Evolutionary conservation across 1,140 invertebrate species (phyloP).

Genomic region (Cyrtorhinus lividipennis): DNA sequence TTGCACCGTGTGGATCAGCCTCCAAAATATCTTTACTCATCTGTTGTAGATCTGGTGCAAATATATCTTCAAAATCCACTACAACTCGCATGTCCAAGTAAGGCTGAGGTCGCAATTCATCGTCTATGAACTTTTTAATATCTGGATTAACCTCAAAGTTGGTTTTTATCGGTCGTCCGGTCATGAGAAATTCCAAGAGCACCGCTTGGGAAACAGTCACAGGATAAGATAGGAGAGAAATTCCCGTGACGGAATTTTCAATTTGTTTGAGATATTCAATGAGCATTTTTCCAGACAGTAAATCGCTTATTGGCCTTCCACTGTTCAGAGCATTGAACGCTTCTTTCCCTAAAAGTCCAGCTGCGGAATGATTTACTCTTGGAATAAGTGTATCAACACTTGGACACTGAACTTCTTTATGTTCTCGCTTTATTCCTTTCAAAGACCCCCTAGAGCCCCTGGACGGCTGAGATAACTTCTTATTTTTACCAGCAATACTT

Average conservation of each 20-base stretch:
- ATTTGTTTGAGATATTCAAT: slow-evolving; percentile 41
- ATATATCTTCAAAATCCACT: not conserved
- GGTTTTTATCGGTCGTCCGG: not conserved
- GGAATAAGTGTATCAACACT: slow-evolving; percentile 29
- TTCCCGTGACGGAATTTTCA: slow-evolving; percentile 33
- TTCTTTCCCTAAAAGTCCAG: slow-evolving; percentile 38
- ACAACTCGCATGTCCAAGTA: not conserved
- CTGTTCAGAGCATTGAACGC: slow-evolving; percentile 35
- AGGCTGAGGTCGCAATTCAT: not conserved
- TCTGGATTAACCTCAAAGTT: not conserved
- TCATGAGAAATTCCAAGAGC: slow-evolving; percentile 15
- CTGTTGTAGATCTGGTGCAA: not conserved
- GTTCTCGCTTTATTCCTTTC: too few species aligned
- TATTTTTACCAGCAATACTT: slow-evolving; percentile 8
- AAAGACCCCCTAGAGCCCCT: not conserved
- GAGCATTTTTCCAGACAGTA: slow-evolving; percentile 37
- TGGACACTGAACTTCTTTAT: slow-evolving; percentile 25
- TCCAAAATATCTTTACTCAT: not conserved
- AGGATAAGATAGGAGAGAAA: slow-evolving; percentile 46
- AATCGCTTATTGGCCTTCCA: slow-evolving; percentile 37
- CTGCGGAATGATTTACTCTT: slow-evolving; percentile 30
- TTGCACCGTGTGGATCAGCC: not conserved
- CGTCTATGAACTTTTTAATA: not conserved
- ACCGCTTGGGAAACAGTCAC: slow-evolving; percentile 36
- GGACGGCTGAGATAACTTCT: not conserved